These are phyloP conservation scores for Harlomillsia oculata DNA, from an alignment of 1,140 invertebrate species.

Conservation along the genomic window DNA sequence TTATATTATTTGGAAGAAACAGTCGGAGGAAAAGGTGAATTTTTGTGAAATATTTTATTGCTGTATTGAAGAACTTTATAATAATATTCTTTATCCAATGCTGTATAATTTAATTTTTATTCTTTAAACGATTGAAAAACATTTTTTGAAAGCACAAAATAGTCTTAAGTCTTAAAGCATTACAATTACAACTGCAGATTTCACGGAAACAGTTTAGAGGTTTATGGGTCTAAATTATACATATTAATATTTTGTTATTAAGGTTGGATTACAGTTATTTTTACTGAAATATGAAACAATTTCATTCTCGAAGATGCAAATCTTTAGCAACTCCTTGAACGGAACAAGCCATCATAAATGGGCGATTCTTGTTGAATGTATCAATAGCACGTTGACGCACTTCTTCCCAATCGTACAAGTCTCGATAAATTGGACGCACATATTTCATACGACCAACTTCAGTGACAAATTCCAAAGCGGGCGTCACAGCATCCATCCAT, in stretches of 20 bases:
- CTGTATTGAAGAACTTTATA: conserved; percentile 37
- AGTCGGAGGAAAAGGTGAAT: conserved; percentile 56
- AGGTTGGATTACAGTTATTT: no score
- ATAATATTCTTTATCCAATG: no score
- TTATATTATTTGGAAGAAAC: conserved; percentile 74
- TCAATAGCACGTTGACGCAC: conserved; percentile 56
- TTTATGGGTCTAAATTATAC: no score
- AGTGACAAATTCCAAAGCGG: conserved; percentile 65
- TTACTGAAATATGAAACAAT: no score
- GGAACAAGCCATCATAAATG: conserved; percentile 72
- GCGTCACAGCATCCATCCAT: conserved; percentile 54
- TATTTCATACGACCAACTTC: conserved; percentile 81
- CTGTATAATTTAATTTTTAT: no score
- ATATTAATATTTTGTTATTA: no score
- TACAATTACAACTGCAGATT: no score
- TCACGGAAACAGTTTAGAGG: no score
- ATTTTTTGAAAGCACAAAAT: no score
- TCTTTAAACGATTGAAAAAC: no score
- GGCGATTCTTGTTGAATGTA: conserved; percentile 58
- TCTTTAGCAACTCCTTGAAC: conserved; percentile 64
- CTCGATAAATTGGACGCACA: conserved; percentile 28
- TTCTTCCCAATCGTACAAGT: conserved; percentile 55
- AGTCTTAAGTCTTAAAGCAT: no score
- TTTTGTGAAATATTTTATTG: neutral
- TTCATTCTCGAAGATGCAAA: conserved; percentile 49